Percentiles rank a stretch among this genome's conserved stretches.
Conservation (phyloP, 2,888 invertebrate genomes). For the Protonemura montana region DNA sequence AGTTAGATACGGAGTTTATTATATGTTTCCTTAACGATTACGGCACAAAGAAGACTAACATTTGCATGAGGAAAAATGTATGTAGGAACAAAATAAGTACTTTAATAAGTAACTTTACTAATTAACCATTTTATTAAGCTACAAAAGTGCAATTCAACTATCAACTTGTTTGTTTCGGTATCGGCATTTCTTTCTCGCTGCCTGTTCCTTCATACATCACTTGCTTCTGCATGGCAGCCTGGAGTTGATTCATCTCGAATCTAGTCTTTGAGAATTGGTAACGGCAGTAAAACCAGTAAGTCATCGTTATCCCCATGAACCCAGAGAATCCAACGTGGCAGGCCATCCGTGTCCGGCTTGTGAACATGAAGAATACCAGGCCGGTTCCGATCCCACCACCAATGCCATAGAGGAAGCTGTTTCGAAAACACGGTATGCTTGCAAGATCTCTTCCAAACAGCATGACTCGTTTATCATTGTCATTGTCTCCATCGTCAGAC, state of each 20-base stretch:
- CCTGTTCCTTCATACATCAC: conserved; percentile 70
- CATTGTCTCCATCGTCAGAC: conserved; percentile 29
- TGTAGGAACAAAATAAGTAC: too few relatives aligned
- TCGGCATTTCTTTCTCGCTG: conserved; percentile 56
- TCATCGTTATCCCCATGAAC: conserved; percentile 70
- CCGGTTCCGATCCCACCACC: conserved; percentile 73
- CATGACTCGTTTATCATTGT: conserved; percentile 51
- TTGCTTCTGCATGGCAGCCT: conserved; percentile 68
- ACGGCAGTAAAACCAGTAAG: conserved; percentile 70
- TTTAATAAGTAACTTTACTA: too few relatives aligned
- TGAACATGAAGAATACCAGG: conserved; percentile 74
- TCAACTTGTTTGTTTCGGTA: background rate
- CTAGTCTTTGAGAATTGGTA: conserved; percentile 72
- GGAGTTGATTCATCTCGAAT: conserved; percentile 70
- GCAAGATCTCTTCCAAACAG: conserved; percentile 77
- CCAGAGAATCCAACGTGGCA: conserved; percentile 72
- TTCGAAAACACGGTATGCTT: conserved; percentile 81
- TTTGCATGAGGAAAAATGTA: too few relatives aligned
- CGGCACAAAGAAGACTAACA: too few relatives aligned
- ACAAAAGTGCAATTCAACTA: too few relatives aligned
- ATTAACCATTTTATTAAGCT: too few relatives aligned
- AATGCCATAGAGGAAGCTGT: conserved; percentile 78
- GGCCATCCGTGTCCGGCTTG: conserved; percentile 71
- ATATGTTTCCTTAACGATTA: too few relatives aligned
- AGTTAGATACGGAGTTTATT: too few relatives aligned